Percentiles rank a stretch among this genome's conserved stretches.
Conservation (phyloP, 2,888 invertebrate genomes). For the Noctua janthe region DNA sequence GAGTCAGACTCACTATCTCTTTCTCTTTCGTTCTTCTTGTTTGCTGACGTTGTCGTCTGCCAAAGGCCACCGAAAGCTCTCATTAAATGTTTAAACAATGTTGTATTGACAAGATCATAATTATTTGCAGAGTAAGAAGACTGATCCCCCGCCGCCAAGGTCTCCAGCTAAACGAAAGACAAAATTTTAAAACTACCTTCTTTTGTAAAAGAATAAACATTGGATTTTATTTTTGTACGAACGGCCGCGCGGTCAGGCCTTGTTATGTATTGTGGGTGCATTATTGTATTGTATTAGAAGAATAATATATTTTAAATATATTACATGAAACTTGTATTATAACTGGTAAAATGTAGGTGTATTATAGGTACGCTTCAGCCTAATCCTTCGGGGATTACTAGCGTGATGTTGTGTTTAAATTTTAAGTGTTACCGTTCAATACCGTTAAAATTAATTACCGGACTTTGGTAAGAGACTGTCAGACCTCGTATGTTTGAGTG, state of each 20-base stretch:
- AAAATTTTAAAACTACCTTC: constrained; percentile 75
- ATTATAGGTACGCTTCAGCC: constrained; percentile 6
- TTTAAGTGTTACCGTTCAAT: background rate
- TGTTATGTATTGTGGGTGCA: constrained; percentile 41
- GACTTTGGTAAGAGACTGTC: background rate
- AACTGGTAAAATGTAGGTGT: background rate
- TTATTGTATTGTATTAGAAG: constrained; percentile 48
- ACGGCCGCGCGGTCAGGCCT: constrained; percentile 39
- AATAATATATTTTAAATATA: constrained; percentile 20
- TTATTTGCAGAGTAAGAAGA: constrained; percentile 86
- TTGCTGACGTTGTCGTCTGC: background rate
- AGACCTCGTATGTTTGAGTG: background rate
- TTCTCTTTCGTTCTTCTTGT: background rate
- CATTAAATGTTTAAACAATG: constrained; percentile 18
- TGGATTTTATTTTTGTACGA: constrained; percentile 74
- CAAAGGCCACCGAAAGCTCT: background rate
- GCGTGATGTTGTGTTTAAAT: background rate
- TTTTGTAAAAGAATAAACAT: constrained; percentile 31
- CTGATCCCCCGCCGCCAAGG: constrained; percentile 82
- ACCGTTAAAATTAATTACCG: background rate
- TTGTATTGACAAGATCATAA: constrained; percentile 45
- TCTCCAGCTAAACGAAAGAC: constrained; percentile 86
- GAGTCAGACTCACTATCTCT: background rate
- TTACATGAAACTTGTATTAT: background rate
- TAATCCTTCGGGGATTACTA: background rate